Evolutionary conservation across 2,888 invertebrate species (phyloP).

Genomic region (Xanthorhoe spadicearia): DNA sequence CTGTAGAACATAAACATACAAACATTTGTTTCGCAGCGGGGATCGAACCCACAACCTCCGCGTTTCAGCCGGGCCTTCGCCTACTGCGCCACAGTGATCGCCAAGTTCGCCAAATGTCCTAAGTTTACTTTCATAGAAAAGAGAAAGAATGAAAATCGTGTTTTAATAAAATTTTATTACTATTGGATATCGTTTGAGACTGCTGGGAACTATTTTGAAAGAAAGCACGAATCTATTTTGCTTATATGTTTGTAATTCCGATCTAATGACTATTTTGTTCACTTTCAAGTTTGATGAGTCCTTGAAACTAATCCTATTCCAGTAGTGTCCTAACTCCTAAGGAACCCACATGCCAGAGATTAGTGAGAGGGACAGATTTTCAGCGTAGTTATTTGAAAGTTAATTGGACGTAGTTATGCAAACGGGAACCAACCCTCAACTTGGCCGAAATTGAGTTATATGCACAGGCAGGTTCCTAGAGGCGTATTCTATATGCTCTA

Average conservation of each 20-base stretch:
- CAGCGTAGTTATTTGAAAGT: background rate
- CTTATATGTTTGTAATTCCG: constrained; percentile 19
- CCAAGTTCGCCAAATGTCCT: too few species aligned
- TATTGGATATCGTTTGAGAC: constrained; percentile 19
- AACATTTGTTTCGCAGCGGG: too few species aligned
- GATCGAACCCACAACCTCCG: too few species aligned
- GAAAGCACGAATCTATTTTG: constrained; percentile 18
- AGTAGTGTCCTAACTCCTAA: constrained; percentile 1
- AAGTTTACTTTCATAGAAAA: background rate
- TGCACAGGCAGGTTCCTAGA: too few species aligned
- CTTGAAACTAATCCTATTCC: constrained; percentile 24
- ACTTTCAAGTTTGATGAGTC: constrained; percentile 21
- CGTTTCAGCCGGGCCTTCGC: too few species aligned
- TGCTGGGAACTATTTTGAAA: constrained; percentile 12
- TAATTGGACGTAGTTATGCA: too few species aligned
- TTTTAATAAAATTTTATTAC: constrained; percentile 16
- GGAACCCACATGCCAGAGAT: constrained; percentile 9
- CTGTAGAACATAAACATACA: too few species aligned
- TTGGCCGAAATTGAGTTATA: too few species aligned
- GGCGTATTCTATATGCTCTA: too few species aligned
- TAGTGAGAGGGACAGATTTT: background rate
- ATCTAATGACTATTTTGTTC: constrained; percentile 22
- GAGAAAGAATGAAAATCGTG: background rate
- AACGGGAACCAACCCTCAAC: too few species aligned
- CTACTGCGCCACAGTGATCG: too few species aligned